Conservation (phyloP, 1,140 invertebrate genomes). For the Protaetia brevitarsis region DNA sequence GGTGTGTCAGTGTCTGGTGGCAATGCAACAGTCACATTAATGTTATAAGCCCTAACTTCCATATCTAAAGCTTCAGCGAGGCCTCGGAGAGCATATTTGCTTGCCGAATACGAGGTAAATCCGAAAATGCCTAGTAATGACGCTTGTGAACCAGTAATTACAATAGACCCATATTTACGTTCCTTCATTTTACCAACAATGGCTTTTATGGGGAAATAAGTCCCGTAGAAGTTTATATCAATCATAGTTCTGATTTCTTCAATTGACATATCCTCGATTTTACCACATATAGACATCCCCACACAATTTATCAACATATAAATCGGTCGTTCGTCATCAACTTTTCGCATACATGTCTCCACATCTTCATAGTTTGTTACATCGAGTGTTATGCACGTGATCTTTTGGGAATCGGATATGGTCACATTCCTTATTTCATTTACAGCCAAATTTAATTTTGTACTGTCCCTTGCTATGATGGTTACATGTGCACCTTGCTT, state of each 20-base stretch:
- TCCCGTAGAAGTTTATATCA: constrained; percentile 70
- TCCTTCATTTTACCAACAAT: constrained; percentile 69
- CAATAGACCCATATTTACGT: constrained; percentile 70
- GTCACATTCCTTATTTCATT: constrained; percentile 55
- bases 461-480: constrained; percentile 77
- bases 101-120: constrained; percentile 84
- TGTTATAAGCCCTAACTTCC: constrained; percentile 81
- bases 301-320: constrained; percentile 92
- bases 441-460: constrained; percentile 62
- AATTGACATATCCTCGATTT: constrained; percentile 76
- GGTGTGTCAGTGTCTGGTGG: constrained; percentile 98
- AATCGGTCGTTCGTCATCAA: constrained; percentile 58
- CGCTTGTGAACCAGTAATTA: constrained; percentile 87
- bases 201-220: constrained; percentile 67
- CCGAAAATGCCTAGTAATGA: constrained; percentile 83
- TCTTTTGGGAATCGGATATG: constrained; percentile 56
- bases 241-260: constrained; percentile 70
- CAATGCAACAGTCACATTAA: constrained; percentile 81
- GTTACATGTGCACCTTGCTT: constrained; percentile 82
- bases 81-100: constrained; percentile 93
- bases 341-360: constrained; percentile 52
- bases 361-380: constrained; percentile 63
- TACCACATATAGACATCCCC: constrained; percentile 73
- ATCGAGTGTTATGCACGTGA: constrained; percentile 72
- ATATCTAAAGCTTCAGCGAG: constrained; percentile 90